Evolutionary conservation across 2,888 invertebrate species (phyloP).

Genomic region (Conistra vaccinii): DNA sequence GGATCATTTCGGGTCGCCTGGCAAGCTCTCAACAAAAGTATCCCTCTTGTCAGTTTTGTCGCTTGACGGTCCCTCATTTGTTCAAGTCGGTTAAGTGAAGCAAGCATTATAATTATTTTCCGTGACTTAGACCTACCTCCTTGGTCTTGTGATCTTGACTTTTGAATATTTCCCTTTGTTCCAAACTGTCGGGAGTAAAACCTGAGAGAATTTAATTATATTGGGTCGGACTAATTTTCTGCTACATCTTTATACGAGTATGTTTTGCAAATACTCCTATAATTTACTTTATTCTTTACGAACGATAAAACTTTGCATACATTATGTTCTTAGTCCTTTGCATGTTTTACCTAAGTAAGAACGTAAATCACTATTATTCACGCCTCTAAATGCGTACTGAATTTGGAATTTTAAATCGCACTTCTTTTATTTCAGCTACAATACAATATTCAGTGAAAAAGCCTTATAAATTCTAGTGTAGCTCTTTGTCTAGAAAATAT

Average conservation of each 20-base stretch:
- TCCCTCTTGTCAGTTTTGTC: slow-evolving; percentile 8
- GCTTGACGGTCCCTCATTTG: slow-evolving; percentile 16
- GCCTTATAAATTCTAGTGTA: slow-evolving; percentile 19
- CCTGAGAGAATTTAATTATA: background rate
- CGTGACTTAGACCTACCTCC: background rate
- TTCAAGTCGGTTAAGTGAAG: slow-evolving; percentile 8
- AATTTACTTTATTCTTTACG: background rate
- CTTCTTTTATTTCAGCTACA: slow-evolving; percentile 23
- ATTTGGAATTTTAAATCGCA: slow-evolving; percentile 35
- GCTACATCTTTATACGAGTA: no score
- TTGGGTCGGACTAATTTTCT: background rate
- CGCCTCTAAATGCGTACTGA: slow-evolving; percentile 18
- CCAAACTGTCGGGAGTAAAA: background rate
- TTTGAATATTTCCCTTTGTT: background rate
- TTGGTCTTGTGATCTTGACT: background rate
- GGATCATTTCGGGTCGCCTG: background rate
- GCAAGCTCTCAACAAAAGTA: slow-evolving; percentile 6
- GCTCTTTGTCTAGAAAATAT: slow-evolving; percentile 5
- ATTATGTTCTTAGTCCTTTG: slow-evolving; percentile 25
- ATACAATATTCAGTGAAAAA: slow-evolving; percentile 14
- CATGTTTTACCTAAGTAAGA: slow-evolving; percentile 16
- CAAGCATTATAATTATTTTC: slow-evolving; percentile 9
- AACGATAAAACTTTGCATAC: background rate
- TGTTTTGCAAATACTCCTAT: background rate
- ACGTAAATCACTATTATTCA: slow-evolving; percentile 43